Conservation (phyloP, 1,140 invertebrate genomes). For the Lanistes nyassanus region DNA sequence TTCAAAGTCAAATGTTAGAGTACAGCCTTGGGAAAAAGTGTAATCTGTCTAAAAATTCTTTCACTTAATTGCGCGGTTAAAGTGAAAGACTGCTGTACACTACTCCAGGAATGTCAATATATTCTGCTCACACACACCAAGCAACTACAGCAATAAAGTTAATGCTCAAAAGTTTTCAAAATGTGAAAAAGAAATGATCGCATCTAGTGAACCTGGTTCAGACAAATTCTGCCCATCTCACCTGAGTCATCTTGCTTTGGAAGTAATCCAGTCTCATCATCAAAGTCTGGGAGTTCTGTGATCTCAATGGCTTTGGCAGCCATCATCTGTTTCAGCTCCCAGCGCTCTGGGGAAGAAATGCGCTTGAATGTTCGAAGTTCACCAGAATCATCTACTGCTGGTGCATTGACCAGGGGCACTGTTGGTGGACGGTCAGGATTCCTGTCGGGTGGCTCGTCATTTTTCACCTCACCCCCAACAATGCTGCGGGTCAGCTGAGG, state of each 20-base stretch:
- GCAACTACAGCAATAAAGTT: no score
- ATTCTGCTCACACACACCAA: no score
- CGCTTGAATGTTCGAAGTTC: constrained; percentile 89
- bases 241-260: constrained; percentile 67
- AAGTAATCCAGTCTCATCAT: constrained; percentile 70
- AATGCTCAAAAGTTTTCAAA: no score
- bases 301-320: constrained; percentile 76
- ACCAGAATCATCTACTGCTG: constrained; percentile 65
- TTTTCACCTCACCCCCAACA: constrained; percentile 47
- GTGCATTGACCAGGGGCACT: constrained; percentile 54
- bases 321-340: constrained; percentile 82
- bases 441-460: constrained; percentile 47
- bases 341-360: constrained; percentile 93
- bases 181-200: no score
- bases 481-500: constrained; percentile 68
- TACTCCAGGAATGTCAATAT: no score
- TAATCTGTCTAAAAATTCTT: no score
- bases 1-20: no score
- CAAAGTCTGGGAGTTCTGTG: constrained; percentile 70
- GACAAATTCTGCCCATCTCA: constrained; percentile 12
- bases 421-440: constrained; percentile 67
- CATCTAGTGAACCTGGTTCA: no score
- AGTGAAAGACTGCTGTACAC: no score
- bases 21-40: no score
- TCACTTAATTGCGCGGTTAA: no score